phyloP scores from a whole-genome alignment of 2,113 vertebrate genomes.

The Laterallus jamaicensis region DNA sequence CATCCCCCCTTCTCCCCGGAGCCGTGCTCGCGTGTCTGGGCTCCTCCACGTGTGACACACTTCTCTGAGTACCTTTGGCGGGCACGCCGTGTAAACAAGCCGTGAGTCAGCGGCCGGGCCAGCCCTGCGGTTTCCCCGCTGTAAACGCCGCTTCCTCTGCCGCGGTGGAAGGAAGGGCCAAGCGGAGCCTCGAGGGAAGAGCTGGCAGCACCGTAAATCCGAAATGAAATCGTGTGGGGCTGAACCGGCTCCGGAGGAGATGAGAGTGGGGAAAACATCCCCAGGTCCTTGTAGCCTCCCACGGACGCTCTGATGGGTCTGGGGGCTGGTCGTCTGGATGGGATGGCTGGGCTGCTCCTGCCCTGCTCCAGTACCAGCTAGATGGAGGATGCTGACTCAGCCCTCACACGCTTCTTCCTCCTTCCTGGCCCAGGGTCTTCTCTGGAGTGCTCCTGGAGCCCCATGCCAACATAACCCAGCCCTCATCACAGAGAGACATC shows the following conservation, averaged over 20 bases:
- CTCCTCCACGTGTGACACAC: background rate
- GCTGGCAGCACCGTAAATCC: background rate
- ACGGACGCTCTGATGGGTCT: no score
- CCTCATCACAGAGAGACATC: no score
- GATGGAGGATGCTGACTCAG: no score
- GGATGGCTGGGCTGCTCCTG: no score
- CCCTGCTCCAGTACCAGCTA: no score
- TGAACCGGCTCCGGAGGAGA: background rate
- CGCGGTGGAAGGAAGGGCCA: background rate
- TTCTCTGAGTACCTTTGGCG: background rate
- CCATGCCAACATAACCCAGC: no score
- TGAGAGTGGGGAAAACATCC: background rate
- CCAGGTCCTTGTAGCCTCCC: fast-evolving
- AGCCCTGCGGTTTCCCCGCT: background rate
- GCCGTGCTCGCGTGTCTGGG: background rate
- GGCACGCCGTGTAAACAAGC: conserved; percentile 10
- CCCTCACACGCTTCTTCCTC: no score
- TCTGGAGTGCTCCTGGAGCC: no score
- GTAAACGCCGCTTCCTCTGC: background rate
- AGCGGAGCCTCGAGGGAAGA: conserved; percentile 1
- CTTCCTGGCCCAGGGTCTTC: no score
- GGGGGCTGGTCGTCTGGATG: no score
- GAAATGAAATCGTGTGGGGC: background rate
- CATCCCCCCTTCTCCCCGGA: no score
- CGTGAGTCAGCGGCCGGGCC: conserved; percentile 14